phyloP scores from a whole-genome alignment of 2,888 invertebrate species.

The Smittia aterrima region DNA sequence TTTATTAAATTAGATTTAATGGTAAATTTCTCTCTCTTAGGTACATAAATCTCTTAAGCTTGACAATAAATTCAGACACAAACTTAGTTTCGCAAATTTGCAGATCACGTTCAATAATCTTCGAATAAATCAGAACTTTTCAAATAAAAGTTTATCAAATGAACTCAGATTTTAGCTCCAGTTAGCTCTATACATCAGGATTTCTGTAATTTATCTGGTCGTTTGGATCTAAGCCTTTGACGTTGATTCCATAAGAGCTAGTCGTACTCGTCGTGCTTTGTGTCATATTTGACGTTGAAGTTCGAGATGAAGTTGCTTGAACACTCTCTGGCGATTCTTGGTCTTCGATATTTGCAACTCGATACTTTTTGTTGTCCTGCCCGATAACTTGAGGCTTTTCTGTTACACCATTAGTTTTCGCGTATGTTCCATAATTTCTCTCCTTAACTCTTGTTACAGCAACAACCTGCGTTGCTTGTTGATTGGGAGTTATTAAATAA shows the following conservation, averaged over 20 bases:
- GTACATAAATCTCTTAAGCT: not conserved
- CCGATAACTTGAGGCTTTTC: slow-evolving; percentile 43
- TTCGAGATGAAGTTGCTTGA: not conserved
- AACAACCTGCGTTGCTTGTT: not conserved
- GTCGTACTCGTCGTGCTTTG: slow-evolving; percentile 28
- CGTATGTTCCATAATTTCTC: slow-evolving; percentile 49
- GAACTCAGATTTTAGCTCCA: too few relatives aligned
- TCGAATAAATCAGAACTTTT: too few relatives aligned
- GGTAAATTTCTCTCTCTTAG: too few relatives aligned
- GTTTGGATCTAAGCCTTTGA: slow-evolving; percentile 45
- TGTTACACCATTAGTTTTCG: slow-evolving; percentile 55
- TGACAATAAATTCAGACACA: not conserved
- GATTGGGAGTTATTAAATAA: slow-evolving; percentile 49
- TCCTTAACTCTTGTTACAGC: slow-evolving; percentile 45
- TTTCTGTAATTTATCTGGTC: slow-evolving; percentile 43
- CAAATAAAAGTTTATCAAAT: too few relatives aligned
- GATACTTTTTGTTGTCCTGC: slow-evolving; percentile 21
- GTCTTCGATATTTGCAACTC: slow-evolving; percentile 33
- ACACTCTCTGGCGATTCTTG: not conserved
- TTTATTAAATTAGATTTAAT: too few relatives aligned
- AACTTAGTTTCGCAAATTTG: too few relatives aligned
- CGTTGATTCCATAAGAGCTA: slow-evolving; percentile 45
- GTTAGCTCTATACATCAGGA: slow-evolving; percentile 30
- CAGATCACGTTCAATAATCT: too few relatives aligned
- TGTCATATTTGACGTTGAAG: slow-evolving; percentile 18